phyloP scores from a whole-genome alignment of 2,113 vertebrate genomes.

The Microcebus murinus region DNA sequence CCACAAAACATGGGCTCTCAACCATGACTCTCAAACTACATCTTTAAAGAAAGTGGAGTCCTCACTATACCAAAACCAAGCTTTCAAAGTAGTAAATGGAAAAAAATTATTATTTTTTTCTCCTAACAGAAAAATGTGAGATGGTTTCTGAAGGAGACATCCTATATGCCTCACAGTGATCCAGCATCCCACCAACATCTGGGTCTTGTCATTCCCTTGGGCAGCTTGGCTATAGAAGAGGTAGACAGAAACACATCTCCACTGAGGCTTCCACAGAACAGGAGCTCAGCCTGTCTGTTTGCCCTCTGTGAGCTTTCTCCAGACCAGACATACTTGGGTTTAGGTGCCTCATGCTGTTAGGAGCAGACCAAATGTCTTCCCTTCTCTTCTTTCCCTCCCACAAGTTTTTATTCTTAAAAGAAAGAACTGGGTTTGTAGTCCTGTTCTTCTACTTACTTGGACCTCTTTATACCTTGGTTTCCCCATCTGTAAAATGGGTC shows the following conservation, averaged over 20 bases:
- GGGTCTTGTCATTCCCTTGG: neutral
- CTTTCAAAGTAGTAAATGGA: neutral
- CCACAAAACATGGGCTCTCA: neutral
- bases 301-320: neutral
- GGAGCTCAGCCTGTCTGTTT: neutral
- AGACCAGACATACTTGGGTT: neutral
- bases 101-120: constrained; percentile 2
- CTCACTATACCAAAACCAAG: neutral
- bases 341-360: neutral
- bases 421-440: neutral
- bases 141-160: neutral
- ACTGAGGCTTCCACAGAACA: neutral
- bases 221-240: neutral
- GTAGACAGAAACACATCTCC: neutral
- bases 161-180: neutral
- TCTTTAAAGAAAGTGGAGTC: neutral
- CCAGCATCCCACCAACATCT: neutral
- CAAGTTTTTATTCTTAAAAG: neutral
- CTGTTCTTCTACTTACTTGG: neutral
- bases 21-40: neutral
- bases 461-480: neutral
- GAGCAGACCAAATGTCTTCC: neutral
- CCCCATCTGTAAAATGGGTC: neutral
- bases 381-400: neutral
- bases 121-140: neutral